Percentiles rank a stretch among this genome's conserved stretches.
Evolutionary conservation across 2,888 invertebrate species (phyloP).

Genomic region (Anorthoa munda): DNA sequence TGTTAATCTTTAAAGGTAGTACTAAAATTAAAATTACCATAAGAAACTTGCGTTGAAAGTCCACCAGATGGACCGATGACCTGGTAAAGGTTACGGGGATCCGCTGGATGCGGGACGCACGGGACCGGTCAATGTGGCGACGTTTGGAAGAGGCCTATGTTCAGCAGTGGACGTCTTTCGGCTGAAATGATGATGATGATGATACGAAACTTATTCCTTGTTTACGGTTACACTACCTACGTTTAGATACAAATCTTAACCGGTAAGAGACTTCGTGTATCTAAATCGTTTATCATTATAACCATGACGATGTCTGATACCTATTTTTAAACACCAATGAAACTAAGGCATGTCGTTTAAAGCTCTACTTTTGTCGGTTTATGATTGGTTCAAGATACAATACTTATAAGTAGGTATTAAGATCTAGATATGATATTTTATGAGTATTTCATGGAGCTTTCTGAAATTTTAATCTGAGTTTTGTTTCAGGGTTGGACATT

Average conservation of each 20-base stretch:
- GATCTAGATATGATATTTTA: neutral
- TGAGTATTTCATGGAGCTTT: neutral
- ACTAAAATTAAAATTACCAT: too few relatives aligned
- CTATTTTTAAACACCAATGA: constrained; percentile 1
- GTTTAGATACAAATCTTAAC: neutral
- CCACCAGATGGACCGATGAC: too few relatives aligned
- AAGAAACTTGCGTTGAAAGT: too few relatives aligned
- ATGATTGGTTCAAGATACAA: constrained; percentile 13
- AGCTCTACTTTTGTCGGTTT: constrained; percentile 2
- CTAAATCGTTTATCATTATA: constrained; percentile 2
- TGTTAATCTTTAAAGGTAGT: too few relatives aligned
- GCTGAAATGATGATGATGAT: too few relatives aligned
- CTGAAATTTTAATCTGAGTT: neutral
- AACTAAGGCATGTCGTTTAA: neutral
- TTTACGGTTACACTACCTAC: neutral
- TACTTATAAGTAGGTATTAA: neutral
- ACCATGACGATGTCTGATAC: neutral
- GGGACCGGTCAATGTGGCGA: too few relatives aligned
- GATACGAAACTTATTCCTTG: too few relatives aligned
- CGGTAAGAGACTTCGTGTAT: neutral
- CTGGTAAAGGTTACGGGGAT: too few relatives aligned
- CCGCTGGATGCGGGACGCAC: too few relatives aligned
- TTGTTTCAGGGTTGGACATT: neutral
- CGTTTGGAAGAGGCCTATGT: too few relatives aligned
- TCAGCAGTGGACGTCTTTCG: too few relatives aligned